Evolutionary conservation across 2,113 vertebrate species (phyloP), one percentile per base, ranked within the genome.

Genomic region (Guaruba guarouba): DNA sequence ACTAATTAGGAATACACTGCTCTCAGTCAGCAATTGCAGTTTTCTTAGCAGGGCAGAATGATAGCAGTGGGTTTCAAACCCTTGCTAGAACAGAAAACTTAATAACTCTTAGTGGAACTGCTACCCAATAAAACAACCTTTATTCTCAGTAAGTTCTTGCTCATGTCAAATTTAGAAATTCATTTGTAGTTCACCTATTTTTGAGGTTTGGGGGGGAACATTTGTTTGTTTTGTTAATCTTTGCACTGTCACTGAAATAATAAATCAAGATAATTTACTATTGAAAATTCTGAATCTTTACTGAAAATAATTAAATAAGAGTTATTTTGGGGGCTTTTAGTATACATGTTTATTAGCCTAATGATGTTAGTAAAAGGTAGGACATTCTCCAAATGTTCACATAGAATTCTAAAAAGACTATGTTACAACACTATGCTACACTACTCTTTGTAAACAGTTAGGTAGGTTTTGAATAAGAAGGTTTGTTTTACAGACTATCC

Each of bases 1-100:
- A 75, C 55, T 94, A 89, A 87, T 87, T 78, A 91, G 55, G 28
- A 92, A 84, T 41, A 82, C 88, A 91, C 41, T 59, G n/a, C 46
- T 87, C 37, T 78, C 48, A 79, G 63, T 4, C 35, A 95, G 48
- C 20, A 79, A 61, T 10, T 84, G 57, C 16, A 39, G 33, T 51
- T 90, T 95, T 85, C 66, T 85, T 94, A 90, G 82, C 29, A 90
- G 29, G 28, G 17, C 1, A 1, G 33, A 33, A n/a, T 62, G 52
- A 77, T 12, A 86, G 66, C 43, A 62, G 20, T 23, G 37, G 41
- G 19, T 88, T 79, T 49, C 10, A 89, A 69, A 69, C 3, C 7
- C 22, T 73, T 25, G 33, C 23, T 83, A 41, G 33, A 86, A 83
- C 15, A 57, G 20, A 71, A 82, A 78, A 27, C 24, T 64, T 62